Evolutionary conservation across 2,797 vertebrate genomes (phyloP).

Genomic region (Mus minutoides): DNA sequence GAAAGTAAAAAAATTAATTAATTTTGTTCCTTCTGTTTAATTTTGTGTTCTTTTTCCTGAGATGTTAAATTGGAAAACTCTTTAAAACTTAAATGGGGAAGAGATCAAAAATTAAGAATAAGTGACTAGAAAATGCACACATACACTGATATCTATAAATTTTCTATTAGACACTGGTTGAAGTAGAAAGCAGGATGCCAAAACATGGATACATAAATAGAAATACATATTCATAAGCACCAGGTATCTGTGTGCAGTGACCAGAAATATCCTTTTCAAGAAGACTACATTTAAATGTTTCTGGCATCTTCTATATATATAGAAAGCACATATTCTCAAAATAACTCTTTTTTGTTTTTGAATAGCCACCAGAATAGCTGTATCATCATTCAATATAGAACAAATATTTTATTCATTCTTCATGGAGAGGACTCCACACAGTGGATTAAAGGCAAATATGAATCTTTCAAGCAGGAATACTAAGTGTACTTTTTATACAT

Average conservation of each 20-base stretch:
- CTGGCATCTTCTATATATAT: constrained; percentile 8
- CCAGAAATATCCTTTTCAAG: constrained; percentile 46
- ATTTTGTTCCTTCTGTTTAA: constrained; percentile 33
- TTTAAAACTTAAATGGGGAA: background rate
- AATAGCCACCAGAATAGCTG: background rate
- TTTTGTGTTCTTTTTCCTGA: background rate
- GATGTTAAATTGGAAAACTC: constrained; percentile 33
- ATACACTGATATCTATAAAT: background rate
- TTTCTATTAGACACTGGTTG: background rate
- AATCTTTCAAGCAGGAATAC: constrained; percentile 25
- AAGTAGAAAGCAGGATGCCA: background rate
- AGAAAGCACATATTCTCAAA: constrained; percentile 30
- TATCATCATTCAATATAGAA: background rate
- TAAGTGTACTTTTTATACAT: constrained; percentile 60
- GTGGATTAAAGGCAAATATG: background rate
- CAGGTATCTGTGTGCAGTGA: background rate
- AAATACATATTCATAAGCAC: constrained; percentile 23
- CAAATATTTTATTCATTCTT: constrained; percentile 43
- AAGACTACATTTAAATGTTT: constrained; percentile 36
- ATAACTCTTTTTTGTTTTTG: constrained; percentile 24
- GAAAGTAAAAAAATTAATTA: constrained; percentile 22
- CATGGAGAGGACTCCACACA: background rate
- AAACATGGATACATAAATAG: constrained; percentile 37
- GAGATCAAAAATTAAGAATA: background rate
- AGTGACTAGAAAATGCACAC: background rate